These are phyloP conservation scores for Phyllopteryx taeniolatus DNA, from an alignment of 2,113 vertebrate genomes.

Conservation along the genomic window DNA sequence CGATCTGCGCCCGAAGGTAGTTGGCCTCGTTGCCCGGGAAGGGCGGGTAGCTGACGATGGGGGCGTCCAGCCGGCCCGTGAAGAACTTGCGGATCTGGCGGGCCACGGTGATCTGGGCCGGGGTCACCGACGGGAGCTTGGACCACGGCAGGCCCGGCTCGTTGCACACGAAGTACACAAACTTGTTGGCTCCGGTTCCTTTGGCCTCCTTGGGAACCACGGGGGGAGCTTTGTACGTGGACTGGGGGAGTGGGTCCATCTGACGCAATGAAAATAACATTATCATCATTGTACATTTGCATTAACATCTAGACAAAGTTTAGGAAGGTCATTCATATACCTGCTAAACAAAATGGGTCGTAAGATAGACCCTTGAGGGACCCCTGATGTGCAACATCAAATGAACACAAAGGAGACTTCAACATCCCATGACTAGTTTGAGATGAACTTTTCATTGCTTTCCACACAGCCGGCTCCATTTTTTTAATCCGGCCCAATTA, in stretches of 20 bases:
- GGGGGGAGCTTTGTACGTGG: conserved; percentile 77
- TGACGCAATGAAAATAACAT: conserved; percentile 24
- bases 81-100: conserved; percentile 86
- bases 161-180: conserved; percentile 87
- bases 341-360: background rate
- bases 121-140: conserved; percentile 83
- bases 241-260: conserved; percentile 73
- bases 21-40: conserved; percentile 91
- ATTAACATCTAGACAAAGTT: no score
- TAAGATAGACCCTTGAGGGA: background rate
- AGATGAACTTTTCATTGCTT: no score
- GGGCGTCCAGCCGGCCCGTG: conserved; percentile 81
- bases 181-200: conserved; percentile 85
- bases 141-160: conserved; percentile 87
- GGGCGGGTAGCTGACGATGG: conserved; percentile 84
- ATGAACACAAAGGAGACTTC: no score
- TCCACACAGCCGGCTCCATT: no score
- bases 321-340: background rate
- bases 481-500: no score
- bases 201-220: conserved; percentile 78
- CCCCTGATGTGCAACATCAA: no score
- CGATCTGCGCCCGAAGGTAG: conserved; percentile 90
- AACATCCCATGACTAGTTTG: no score
- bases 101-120: conserved; percentile 83
- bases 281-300: background rate